Evolutionary conservation across 2,113 vertebrate species (phyloP).

Genomic region (Megatriorchis doriae): DNA sequence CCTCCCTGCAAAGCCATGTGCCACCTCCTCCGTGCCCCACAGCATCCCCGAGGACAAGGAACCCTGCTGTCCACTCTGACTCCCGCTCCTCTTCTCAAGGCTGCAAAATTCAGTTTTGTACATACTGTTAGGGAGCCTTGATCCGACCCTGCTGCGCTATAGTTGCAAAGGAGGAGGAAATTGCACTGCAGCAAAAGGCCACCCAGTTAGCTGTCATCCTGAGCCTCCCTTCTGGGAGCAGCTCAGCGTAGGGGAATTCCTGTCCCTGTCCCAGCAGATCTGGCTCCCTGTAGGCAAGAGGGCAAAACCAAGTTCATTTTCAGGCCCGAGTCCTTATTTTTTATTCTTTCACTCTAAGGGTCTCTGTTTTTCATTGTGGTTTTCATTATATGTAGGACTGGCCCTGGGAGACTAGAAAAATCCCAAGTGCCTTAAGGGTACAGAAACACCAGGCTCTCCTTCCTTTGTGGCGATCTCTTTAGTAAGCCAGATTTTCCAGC

Average conservation of each 20-base stretch:
- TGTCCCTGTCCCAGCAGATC: not conserved
- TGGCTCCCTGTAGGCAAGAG: not conserved
- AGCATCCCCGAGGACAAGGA: not conserved
- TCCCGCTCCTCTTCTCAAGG: not conserved
- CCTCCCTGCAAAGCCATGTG: not conserved
- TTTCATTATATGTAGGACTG: not conserved
- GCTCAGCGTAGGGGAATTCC: not conserved
- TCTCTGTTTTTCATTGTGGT: not conserved
- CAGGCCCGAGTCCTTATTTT: not conserved
- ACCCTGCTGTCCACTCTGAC: rapidly evolving
- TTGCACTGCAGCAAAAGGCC: not conserved
- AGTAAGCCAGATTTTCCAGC: not conserved
- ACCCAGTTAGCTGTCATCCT: not conserved
- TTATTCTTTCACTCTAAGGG: not conserved
- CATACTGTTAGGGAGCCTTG: not conserved
- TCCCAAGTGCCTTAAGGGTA: not conserved
- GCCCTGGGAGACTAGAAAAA: not conserved
- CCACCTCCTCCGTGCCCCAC: not conserved
- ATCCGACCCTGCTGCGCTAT: not conserved
- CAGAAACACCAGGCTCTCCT: not conserved
- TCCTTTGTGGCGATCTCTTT: not conserved
- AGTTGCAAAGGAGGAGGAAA: not conserved
- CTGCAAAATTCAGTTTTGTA: not conserved
- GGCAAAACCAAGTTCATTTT: not conserved
- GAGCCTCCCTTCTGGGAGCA: not conserved